Base-by-base conservation (phyloP, 2,797 vertebrate genomes). In the Picus viridis region DNA sequence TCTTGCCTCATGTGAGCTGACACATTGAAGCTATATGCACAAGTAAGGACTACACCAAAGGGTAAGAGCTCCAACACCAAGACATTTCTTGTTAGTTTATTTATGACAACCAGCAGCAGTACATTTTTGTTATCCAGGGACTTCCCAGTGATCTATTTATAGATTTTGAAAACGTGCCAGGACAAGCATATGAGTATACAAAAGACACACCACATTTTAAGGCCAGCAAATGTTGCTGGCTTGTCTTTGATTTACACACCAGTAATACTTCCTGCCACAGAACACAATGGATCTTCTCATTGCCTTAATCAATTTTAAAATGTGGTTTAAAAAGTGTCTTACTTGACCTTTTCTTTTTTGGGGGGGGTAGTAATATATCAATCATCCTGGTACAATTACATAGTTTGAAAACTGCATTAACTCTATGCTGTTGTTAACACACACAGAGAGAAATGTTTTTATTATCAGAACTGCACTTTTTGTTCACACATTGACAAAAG, bases 71-170 rank as follows among this genome's bases (percentile, higher is more conserved):
- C 58, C 54, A 88, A 71, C 58, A 91, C 18, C 65, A 71, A 76
- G 58, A 71, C 85, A 65, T 69, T 5, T 89, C 61, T 17, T 62
- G 3, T 12, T 79, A 84, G 82, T 94, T 96, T 95, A 90, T 87
- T 91, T 88, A 90, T 51, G 22, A 90, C 87, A 94, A 70, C 13
- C 36, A 94, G 58, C 62, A 62, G 77, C 61, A 80, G 34, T 39
- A 63, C 62, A 92, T 78, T 95, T 93, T 83, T 92, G 62, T 90
- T 91, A 92, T 83, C 47, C 89, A 70, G 58, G 92, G 94, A 90
- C 90, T 87, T 95, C 94, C 95, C 92, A 95, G 78, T 67, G 73
- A 93, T 89, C 92, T 96, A 95, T 96, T 97, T 97, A 96, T 92
- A 97, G 82, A 32, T 72, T 72, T 36, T 95, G 97, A 95, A 94